Evolutionary conservation across 2,113 vertebrate species (phyloP).

Genomic region (Apistogramma diplotaenia): DNA sequence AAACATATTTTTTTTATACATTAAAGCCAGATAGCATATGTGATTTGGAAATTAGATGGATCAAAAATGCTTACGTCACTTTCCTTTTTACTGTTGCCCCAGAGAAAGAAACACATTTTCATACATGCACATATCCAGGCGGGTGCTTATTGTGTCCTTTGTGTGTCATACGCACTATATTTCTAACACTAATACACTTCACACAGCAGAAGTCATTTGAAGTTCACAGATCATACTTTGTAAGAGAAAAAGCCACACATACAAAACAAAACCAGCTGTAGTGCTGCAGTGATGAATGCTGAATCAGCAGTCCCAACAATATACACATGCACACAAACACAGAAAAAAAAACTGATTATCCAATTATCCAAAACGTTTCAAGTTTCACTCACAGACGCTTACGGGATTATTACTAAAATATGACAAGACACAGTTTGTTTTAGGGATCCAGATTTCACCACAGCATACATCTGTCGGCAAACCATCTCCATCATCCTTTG

Average conservation of each 20-base stretch:
- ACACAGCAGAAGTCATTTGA: slow-evolving; percentile 48
- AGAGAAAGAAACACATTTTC: neutral
- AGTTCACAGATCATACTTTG: slow-evolving; percentile 71
- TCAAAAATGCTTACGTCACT: neutral
- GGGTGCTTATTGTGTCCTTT: slow-evolving; percentile 38
- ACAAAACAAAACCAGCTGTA: slow-evolving; percentile 81
- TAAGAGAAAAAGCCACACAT: slow-evolving; percentile 46
- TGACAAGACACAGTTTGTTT: slow-evolving; percentile 59
- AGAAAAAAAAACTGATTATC: slow-evolving; percentile 47
- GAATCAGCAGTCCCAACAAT: slow-evolving; percentile 71
- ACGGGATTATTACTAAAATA: slow-evolving; percentile 60
- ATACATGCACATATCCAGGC: neutral
- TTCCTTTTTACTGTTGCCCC: neutral
- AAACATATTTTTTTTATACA: neutral
- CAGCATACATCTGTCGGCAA: slow-evolving; percentile 72
- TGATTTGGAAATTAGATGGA: neutral
- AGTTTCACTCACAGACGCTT: slow-evolving; percentile 68
- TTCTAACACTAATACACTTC: slow-evolving; percentile 29
- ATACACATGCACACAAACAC: neutral
- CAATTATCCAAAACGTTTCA: slow-evolving; percentile 54
- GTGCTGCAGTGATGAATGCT: slow-evolving; percentile 64
- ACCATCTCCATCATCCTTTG: slow-evolving; percentile 62
- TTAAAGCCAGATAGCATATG: neutral
- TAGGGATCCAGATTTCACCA: slow-evolving; percentile 64
- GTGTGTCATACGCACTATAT: slow-evolving; percentile 46